Percentiles rank a stretch among this genome's conserved stretches.
Conservation (phyloP, 2,797 vertebrate genomes). For the Taeniopygia guttata region DNA sequence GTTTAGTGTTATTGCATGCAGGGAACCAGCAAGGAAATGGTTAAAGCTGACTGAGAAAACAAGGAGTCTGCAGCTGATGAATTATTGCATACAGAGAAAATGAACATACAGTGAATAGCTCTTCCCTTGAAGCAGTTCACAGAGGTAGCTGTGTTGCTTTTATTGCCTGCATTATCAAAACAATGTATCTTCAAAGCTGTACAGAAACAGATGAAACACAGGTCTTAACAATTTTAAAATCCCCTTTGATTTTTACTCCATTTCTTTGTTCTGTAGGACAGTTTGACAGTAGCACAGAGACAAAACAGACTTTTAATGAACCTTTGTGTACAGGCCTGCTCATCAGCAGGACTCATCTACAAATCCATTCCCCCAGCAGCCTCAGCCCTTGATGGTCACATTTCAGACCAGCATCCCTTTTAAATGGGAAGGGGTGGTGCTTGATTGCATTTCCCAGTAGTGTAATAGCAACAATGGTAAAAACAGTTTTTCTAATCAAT, state of each 20-base stretch:
- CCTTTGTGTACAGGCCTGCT: not conserved
- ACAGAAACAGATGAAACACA: not conserved
- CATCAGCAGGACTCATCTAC: not conserved
- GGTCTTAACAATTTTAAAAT: not conserved
- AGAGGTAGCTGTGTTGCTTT: not conserved
- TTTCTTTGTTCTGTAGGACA: not conserved
- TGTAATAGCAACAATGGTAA: not conserved
- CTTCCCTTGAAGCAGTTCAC: not conserved
- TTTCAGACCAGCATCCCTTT: not conserved
- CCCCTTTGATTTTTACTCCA: not conserved
- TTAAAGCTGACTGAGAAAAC: not conserved
- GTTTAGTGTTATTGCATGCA: not conserved
- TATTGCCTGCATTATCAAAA: not conserved
- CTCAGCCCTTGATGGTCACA: not conserved
- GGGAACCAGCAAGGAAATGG: not conserved
- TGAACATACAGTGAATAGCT: not conserved
- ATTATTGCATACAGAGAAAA: not conserved
- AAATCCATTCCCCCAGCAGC: not conserved
- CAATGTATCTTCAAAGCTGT: not conserved
- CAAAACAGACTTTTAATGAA: constrained; percentile 20
- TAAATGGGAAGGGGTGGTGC: not conserved
- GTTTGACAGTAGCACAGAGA: not conserved
- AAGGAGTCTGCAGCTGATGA: not conserved
- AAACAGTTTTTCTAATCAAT: not conserved
- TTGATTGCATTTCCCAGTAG: not conserved